Conservation (phyloP, 2,113 vertebrate species). For the Phylloscopus whistleri region DNA sequence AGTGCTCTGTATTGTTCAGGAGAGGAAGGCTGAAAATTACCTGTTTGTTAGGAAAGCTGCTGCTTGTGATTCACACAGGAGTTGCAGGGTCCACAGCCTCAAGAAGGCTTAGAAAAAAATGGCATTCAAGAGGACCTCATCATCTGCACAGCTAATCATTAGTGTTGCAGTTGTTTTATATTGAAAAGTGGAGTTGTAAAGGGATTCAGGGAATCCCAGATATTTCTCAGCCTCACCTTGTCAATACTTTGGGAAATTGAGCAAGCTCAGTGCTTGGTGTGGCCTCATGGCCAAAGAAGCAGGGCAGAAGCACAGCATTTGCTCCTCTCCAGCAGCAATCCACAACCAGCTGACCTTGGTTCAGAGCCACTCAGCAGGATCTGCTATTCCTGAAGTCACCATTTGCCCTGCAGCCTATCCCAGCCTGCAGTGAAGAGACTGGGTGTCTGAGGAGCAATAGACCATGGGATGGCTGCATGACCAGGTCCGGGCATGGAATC, state of each 20-base stretch:
- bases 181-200: background rate
- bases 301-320: background rate
- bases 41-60: background rate
- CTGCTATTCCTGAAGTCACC: background rate
- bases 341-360: background rate
- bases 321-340: background rate
- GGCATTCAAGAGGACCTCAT: background rate
- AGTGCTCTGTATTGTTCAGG: rapidly evolving
- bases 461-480: background rate
- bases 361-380: background rate
- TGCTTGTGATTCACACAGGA: background rate
- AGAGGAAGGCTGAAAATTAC: background rate
- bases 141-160: background rate
- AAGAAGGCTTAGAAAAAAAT: background rate
- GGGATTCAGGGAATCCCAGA: background rate
- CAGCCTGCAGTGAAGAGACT: background rate
- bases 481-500: background rate
- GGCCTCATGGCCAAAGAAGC: background rate
- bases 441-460: background rate
- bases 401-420: background rate
- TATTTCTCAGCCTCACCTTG: background rate
- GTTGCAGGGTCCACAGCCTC: background rate
- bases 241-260: background rate
- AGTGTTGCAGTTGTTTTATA: background rate
- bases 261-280: background rate